These are phyloP conservation scores for Menidia beryllina DNA, from an alignment of 2,113 vertebrate genomes.

Conservation along the genomic window DNA sequence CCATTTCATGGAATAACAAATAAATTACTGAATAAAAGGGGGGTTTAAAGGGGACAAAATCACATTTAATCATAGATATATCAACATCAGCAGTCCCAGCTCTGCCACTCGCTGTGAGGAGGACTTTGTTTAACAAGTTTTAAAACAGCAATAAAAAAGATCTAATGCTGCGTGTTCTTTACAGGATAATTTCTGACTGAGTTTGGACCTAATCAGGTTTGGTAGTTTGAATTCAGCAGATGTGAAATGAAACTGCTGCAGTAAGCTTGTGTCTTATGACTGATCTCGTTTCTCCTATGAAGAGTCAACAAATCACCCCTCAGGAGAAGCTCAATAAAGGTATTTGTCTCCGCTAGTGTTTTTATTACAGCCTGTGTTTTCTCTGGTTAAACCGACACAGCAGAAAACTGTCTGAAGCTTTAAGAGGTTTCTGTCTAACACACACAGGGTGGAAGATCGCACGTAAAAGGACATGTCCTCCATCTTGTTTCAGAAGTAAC, in stretches of 20 bases:
- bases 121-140: too few species aligned
- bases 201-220: constrained; percentile 34
- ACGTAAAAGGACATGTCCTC: too few species aligned
- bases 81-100: not conserved
- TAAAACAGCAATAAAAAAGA: not conserved
- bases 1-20: not conserved
- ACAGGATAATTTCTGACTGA: not conserved
- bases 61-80: not conserved
- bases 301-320: constrained; percentile 39
- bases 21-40: too few species aligned
- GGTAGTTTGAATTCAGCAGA: constrained; percentile 3
- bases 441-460: too few species aligned
- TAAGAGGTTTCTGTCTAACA: not conserved
- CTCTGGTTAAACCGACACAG: not conserved
- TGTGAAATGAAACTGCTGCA: constrained; percentile 47
- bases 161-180: not conserved
- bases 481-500: too few species aligned
- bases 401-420: constrained; percentile 3
- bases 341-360: constrained; percentile 23
- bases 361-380: constrained; percentile 26
- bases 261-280: constrained; percentile 40
- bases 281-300: constrained; percentile 65
- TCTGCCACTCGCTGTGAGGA: too few species aligned
- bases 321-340: constrained; percentile 27
- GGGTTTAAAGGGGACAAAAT: too few species aligned